Base-by-base conservation (phyloP, 1,140 invertebrate genomes). In the Atta colombica region DNA sequence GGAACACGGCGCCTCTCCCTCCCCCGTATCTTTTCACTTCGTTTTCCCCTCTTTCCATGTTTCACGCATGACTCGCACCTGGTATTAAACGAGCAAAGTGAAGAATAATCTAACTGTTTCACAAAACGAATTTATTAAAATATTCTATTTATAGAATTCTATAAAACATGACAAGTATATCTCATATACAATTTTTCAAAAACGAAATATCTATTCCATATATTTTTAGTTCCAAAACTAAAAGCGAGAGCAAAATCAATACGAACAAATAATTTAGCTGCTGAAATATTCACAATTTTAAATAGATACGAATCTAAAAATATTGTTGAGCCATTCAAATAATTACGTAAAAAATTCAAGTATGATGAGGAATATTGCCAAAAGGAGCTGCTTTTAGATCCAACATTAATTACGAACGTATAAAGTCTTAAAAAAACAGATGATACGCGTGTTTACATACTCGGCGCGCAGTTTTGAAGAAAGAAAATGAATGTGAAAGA, bases 1-100 rank as follows among this genome's bases (percentile, higher is more conserved):
- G 85, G 88, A 89, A 77, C 65, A 86, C 60, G 90, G 86, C 90
- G 88, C n/a, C 21, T 16, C 21, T 65, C 28, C n/a, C n/a, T 25
- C 18, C 12, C 10, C n/a, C 10, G 8, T n/a, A 35, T 49, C 66
- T 69, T 49, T 82, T 82, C 60, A 18, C 53, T 28, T n/a, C 25
- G 25, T 72, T 21, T 49, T 49, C 51, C 74, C 28, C 63, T 25
- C 35, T 55, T n/a, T 61, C 8, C 53, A 63, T 55, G 39, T 68
- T 74, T 58, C 72, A 71, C 77, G 60, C 53, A 77, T 28, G 55
- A 78, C 61, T 35, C 55, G 28, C 51, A 66, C 39, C 63, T 55
- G 25, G 35, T 61, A 69, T 72, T 68, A 49, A 51, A 51, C 45
- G 55, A 39, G 49, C 21, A 60, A 84, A 69, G 77, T 80, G 7